These are phyloP conservation scores for Gnatocerus cornutus DNA, from an alignment of 2,888 invertebrate genomes.

Conservation along the genomic window DNA sequence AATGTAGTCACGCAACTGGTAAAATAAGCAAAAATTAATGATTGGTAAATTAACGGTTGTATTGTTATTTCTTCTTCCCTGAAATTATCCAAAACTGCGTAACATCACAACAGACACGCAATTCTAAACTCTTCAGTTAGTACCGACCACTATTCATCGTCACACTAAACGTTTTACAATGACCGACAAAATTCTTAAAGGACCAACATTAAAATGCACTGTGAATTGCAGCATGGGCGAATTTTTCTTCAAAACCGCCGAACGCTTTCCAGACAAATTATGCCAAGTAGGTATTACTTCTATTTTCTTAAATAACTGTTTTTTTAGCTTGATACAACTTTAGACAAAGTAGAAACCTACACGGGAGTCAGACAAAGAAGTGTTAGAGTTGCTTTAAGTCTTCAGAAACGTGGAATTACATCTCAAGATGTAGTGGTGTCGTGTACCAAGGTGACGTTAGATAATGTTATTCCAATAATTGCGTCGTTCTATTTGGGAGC, in stretches of 20 bases:
- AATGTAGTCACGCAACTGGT: too few relatives aligned
- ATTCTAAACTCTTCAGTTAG: too few relatives aligned
- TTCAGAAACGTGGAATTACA: conserved; percentile 68
- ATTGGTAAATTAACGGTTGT: too few relatives aligned
- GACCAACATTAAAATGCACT: conserved; percentile 3
- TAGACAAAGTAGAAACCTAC: conserved; percentile 44
- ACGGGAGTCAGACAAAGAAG: conserved; percentile 61
- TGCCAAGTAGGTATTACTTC: conserved; percentile 17
- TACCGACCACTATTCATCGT: too few relatives aligned
- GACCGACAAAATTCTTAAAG: conserved; percentile 3
- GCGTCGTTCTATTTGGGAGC: conserved; percentile 71
- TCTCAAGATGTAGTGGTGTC: conserved; percentile 71
- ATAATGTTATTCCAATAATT: conserved; percentile 71
- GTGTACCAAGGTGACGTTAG: conserved; percentile 71
- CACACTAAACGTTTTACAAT: conserved; percentile 53
- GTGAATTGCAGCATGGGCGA: conserved; percentile 19
- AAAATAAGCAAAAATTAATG: too few relatives aligned
- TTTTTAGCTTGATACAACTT: conserved; percentile 44
- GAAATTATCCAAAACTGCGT: too few relatives aligned
- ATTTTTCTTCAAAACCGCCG: conserved; percentile 22
- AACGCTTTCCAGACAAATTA: conserved; percentile 11
- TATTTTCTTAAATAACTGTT: background rate
- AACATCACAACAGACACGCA: too few relatives aligned
- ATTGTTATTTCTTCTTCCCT: too few relatives aligned
- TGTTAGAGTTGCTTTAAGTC: conserved; percentile 69